These are phyloP conservation scores for Perccottus glenii DNA, from an alignment of 2,113 vertebrate species.

Conservation along the genomic window DNA sequence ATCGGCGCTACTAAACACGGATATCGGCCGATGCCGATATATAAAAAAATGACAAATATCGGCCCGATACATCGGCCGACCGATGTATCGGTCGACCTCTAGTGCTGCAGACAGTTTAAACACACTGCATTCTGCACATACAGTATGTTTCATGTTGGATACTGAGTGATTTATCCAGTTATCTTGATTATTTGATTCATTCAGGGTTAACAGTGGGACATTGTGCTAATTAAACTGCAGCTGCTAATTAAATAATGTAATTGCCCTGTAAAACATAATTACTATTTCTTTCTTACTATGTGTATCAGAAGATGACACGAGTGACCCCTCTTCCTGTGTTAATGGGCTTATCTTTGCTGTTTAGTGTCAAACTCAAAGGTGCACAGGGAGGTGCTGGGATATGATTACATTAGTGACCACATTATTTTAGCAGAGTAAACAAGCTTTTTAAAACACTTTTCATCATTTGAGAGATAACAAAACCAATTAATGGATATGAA, in stretches of 20 bases:
- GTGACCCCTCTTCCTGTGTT: neutral
- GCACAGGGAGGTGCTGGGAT: no score
- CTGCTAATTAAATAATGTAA: neutral
- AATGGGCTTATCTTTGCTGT: neutral
- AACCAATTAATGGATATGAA: no score
- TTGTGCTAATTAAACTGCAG: no score
- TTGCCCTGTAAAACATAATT: neutral
- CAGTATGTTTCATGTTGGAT: neutral
- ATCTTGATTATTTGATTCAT: neutral
- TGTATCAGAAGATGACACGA: neutral
- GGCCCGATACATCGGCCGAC: no score
- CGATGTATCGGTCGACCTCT: no score
- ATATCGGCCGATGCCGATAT: no score
- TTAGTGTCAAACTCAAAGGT: neutral
- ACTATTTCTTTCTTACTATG: neutral
- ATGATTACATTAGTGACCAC: no score
- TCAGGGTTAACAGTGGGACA: neutral
- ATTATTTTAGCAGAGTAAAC: no score
- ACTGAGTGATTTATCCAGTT: neutral
- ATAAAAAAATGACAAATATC: no score
- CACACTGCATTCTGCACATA: neutral
- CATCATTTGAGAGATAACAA: no score
- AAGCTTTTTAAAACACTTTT: no score
- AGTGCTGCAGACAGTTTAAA: slow-evolving; percentile 26
- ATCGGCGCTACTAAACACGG: no score